phyloP scores from a whole-genome alignment of 2,113 vertebrate species.

The Scytalopus superciliaris region DNA sequence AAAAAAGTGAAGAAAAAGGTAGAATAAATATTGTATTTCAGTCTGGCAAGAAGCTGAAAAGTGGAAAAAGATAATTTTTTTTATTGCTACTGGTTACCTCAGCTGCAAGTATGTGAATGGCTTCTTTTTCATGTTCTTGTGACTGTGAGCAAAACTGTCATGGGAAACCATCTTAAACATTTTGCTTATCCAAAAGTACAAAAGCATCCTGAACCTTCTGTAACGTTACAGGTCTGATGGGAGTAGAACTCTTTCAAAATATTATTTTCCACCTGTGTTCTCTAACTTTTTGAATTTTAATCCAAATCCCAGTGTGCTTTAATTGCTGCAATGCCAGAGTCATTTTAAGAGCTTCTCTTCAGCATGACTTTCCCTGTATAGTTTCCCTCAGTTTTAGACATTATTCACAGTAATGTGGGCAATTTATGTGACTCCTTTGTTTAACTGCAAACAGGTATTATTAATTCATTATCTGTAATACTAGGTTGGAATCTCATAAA shows the following conservation, averaged over 20 bases:
- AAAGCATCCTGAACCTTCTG: neutral
- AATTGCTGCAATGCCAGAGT: neutral
- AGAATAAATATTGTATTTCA: neutral
- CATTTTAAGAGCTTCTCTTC: neutral
- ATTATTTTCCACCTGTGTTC: neutral
- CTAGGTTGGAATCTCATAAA: neutral
- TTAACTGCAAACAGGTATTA: neutral
- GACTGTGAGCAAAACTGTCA: neutral
- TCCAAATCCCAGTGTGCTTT: neutral
- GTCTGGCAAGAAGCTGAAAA: neutral
- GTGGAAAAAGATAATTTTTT: neutral
- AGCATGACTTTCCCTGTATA: neutral
- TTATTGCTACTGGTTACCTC: neutral
- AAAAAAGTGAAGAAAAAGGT: neutral
- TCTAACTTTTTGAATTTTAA: neutral
- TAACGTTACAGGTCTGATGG: neutral
- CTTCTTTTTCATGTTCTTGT: neutral
- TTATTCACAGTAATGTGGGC: neutral
- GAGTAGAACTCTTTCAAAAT: neutral
- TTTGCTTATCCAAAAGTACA: neutral
- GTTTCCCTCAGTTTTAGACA: neutral
- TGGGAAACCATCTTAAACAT: neutral
- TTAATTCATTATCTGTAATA: neutral
- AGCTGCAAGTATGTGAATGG: neutral
- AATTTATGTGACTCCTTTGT: neutral